Conservation (phyloP, 2,797 vertebrate species). For the Chelidonichthys spinosus region DNA sequence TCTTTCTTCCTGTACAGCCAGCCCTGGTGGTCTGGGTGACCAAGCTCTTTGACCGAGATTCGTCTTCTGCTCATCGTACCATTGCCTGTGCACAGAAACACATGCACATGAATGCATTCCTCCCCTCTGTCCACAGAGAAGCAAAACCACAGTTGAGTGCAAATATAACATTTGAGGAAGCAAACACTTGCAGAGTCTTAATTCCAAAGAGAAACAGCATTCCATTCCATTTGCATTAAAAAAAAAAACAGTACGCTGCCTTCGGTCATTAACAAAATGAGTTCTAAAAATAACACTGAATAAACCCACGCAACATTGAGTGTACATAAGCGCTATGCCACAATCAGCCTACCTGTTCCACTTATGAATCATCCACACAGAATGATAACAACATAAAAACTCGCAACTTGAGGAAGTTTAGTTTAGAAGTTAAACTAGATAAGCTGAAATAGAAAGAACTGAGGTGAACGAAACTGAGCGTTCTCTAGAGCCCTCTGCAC, state of each 20-base stretch:
- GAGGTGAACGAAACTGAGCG: constrained; percentile 49
- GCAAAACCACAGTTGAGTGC: not conserved
- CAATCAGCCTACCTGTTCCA: constrained; percentile 45
- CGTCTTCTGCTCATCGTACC: constrained; percentile 95
- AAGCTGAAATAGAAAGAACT: constrained; percentile 23
- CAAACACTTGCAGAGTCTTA: not conserved
- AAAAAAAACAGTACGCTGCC: not conserved
- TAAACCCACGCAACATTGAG: not conserved
- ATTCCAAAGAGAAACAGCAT: constrained; percentile 4
- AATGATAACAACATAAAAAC: not conserved
- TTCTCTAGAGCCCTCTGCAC: constrained; percentile 29
- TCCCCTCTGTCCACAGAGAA: not conserved
- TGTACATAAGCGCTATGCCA: not conserved
- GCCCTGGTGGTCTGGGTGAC: constrained; percentile 93
- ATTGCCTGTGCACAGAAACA: constrained; percentile 81
- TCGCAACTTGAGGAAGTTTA: not conserved
- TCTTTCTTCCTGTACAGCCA: constrained; percentile 98
- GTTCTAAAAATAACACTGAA: constrained; percentile 14
- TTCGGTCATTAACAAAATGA: constrained; percentile 11
- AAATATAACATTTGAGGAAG: constrained; percentile 2
- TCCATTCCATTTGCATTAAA: constrained; percentile 43
- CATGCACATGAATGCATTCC: constrained; percentile 4
- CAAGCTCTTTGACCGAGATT: constrained; percentile 95
- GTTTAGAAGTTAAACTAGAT: not conserved
- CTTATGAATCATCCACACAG: constrained; percentile 9